Percentiles rank a stretch among this genome's conserved stretches.
These are phyloP conservation scores for Drosophila multiciliata DNA, from an alignment of 2,888 invertebrate species.

Conservation along the genomic window DNA sequence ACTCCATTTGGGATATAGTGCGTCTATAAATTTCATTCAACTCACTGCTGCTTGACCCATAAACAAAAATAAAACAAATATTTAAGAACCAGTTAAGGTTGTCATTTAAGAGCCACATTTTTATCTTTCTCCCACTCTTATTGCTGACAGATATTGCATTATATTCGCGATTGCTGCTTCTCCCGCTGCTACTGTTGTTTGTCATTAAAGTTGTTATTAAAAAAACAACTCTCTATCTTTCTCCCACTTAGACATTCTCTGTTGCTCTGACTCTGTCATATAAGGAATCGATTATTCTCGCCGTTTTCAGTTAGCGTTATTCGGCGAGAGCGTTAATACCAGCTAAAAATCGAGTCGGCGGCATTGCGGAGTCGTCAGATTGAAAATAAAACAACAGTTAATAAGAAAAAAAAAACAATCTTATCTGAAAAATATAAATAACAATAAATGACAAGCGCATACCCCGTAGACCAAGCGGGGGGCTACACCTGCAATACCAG, in stretches of 20 bases:
- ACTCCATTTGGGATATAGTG: slow-evolving; percentile 26
- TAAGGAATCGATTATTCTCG: neutral
- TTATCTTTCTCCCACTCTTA: neutral
- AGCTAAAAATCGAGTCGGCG: slow-evolving; percentile 19
- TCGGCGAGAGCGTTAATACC: slow-evolving; percentile 7
- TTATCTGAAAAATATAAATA: slow-evolving; percentile 70
- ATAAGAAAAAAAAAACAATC: slow-evolving; percentile 40
- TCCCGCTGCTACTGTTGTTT: neutral
- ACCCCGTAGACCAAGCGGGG: slow-evolving; percentile 5
- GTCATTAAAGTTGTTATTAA: slow-evolving; percentile 23
- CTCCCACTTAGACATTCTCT: neutral
- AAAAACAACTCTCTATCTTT: neutral
- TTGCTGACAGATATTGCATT: slow-evolving; percentile 28
- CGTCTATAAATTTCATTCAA: slow-evolving; percentile 42
- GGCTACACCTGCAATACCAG: slow-evolving; percentile 31
- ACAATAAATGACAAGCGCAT: slow-evolving; percentile 55
- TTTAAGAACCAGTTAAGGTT: slow-evolving; percentile 33
- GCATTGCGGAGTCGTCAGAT: slow-evolving; percentile 49
- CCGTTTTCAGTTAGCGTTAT: slow-evolving; percentile 10
- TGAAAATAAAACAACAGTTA: slow-evolving; percentile 52
- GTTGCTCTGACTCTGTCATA: neutral
- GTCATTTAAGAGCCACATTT: slow-evolving; percentile 20
- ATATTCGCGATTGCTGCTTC: slow-evolving; percentile 7
- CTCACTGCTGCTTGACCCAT: slow-evolving; percentile 44
- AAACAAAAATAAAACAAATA: slow-evolving; percentile 35